phyloP scores from a whole-genome alignment of 2,113 vertebrate genomes.

The Gallinago jamesoni region DNA sequence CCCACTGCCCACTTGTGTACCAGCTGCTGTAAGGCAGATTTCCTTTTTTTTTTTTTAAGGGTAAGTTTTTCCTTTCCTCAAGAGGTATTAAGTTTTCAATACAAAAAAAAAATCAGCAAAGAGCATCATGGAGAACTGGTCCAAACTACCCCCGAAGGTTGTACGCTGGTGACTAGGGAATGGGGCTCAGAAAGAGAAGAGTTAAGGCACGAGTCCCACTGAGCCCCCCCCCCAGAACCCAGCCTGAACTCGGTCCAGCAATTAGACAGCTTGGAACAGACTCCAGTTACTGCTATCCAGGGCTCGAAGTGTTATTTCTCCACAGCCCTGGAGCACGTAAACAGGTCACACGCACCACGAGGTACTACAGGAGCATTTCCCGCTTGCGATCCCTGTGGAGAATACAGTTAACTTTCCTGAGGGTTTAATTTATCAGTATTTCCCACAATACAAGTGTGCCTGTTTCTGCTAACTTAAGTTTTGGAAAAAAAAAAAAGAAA shows the following conservation, averaged over 20 bases:
- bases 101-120: background rate
- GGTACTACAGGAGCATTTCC: background rate
- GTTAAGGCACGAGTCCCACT: background rate
- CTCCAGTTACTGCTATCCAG: background rate
- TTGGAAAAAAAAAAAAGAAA: background rate
- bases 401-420: background rate
- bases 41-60: too few relatives aligned
- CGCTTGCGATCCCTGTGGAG: background rate
- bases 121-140: background rate
- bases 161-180: background rate
- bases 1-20: background rate
- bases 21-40: background rate
- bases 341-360: background rate
- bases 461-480: background rate
- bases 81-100: background rate
- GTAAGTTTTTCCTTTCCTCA: background rate
- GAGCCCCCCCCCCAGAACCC: background rate
- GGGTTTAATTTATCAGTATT: background rate
- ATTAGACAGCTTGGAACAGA: background rate
- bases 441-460: background rate
- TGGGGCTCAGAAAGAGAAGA: background rate
- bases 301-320: conserved; percentile 22
- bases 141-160: background rate
- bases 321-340: background rate
- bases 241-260: background rate